These are phyloP conservation scores for Watsonalla binaria DNA, from an alignment of 2,888 invertebrate species.

Conservation along the genomic window DNA sequence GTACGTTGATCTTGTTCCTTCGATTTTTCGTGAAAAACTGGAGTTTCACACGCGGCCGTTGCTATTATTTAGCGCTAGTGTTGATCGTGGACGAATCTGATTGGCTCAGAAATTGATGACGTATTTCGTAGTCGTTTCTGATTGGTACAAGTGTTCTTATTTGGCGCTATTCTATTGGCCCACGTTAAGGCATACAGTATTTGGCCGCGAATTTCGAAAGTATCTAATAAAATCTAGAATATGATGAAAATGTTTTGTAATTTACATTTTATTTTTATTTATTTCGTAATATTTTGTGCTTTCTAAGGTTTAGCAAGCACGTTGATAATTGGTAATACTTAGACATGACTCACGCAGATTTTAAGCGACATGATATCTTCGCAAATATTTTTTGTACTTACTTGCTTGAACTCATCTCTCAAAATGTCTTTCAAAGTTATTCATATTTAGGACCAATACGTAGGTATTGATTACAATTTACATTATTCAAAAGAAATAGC, in stretches of 20 bases:
- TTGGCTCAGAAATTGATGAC: conserved; percentile 74
- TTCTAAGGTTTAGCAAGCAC: too few species aligned
- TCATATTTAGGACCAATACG: too few species aligned
- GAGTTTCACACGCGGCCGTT: conserved; percentile 63
- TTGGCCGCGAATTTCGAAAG: conserved; percentile 55
- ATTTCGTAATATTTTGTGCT: too few species aligned
- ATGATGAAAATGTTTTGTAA: conserved; percentile 7
- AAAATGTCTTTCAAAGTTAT: too few species aligned
- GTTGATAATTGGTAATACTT: too few species aligned
- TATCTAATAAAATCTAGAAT: not conserved
- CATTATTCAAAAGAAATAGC: too few species aligned
- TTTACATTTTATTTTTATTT: not conserved
- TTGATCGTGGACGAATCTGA: conserved; percentile 79
- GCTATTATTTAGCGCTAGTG: conserved; percentile 77
- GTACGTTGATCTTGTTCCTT: conserved; percentile 41
- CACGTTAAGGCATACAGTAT: conserved; percentile 71
- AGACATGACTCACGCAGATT: too few species aligned
- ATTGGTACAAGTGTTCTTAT: conserved; percentile 75
- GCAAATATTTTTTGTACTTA: too few species aligned
- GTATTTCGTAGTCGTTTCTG: conserved; percentile 36
- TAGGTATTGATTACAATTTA: too few species aligned
- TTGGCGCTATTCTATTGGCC: conserved; percentile 82
- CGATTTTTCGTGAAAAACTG: conserved; percentile 68
- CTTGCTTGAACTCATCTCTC: too few species aligned
- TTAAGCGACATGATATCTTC: too few species aligned